Percentiles rank a stretch among this genome's conserved stretches.
Conservation (phyloP, 2,113 vertebrate genomes). For the Nycticorax nycticorax region DNA sequence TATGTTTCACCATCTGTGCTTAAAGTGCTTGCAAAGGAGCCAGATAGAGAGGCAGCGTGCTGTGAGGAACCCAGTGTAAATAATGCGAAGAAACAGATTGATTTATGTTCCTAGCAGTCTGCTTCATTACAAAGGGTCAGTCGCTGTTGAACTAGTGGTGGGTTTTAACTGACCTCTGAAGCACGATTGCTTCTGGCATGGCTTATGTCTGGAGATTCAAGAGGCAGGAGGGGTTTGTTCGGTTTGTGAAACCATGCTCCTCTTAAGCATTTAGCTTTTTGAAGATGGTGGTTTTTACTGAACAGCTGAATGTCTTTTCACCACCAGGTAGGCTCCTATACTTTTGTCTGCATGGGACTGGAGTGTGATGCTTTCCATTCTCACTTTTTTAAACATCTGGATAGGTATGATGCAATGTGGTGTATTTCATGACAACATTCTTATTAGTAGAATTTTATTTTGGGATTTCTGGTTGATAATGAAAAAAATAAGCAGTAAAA, state of each 20-base stretch:
- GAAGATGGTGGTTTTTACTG: not conserved
- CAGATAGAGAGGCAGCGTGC: not conserved
- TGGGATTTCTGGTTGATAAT: not conserved
- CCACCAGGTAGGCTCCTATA: accelerated
- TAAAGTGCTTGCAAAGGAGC: not conserved
- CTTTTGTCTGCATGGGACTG: not conserved
- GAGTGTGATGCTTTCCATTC: not conserved
- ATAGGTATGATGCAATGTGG: not conserved
- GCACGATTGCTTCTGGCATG: not conserved
- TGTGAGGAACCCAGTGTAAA: not conserved
- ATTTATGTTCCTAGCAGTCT: not conserved
- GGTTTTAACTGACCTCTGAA: not conserved
- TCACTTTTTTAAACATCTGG: not conserved
- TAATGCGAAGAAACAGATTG: not conserved
- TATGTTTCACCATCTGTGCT: not conserved
- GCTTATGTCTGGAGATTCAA: not conserved
- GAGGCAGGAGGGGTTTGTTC: not conserved
- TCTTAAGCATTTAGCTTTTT: not conserved
- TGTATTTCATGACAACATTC: not conserved
- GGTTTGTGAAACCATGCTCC: not conserved
- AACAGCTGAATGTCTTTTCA: not conserved
- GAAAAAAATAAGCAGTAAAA: not conserved
- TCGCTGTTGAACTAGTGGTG: not conserved
- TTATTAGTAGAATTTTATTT: not conserved
- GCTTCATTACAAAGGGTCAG: not conserved